A percentile compares a stretch with the other conserved stretches of the same genome.
Evolutionary conservation across 2,113 vertebrate genomes (phyloP).

Genomic region (Cebidichthys violaceus): DNA sequence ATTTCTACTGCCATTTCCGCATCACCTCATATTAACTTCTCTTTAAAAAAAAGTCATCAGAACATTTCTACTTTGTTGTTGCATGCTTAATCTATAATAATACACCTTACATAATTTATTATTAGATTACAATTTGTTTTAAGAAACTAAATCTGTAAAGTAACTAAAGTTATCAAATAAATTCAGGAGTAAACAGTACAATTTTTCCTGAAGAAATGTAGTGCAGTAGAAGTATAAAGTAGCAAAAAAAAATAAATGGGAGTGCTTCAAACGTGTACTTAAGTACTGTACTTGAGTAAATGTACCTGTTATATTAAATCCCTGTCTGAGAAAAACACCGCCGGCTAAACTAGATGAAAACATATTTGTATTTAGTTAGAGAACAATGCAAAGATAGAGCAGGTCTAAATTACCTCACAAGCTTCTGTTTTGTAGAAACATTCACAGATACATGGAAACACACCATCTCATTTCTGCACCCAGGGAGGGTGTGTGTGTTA

Average conservation of each 20-base stretch:
- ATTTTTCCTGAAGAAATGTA: not conserved
- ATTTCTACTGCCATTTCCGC: too few relatives aligned
- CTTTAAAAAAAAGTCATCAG: too few relatives aligned
- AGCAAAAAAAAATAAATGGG: not conserved
- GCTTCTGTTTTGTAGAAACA: not conserved
- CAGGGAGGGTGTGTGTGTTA: not conserved
- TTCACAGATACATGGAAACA: slow-evolving; percentile 3
- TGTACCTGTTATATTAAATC: not conserved
- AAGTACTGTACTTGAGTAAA: not conserved
- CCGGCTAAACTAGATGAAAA: not conserved
- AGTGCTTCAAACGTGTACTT: not conserved
- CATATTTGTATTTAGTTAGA: not conserved
- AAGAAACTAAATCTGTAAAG: not conserved
- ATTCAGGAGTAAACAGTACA: not conserved
- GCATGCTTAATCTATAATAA: not conserved
- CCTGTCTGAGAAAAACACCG: not conserved
- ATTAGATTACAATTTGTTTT: not conserved
- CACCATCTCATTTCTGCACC: not conserved
- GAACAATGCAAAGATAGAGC: not conserved
- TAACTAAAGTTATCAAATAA: not conserved
- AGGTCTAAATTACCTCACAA: not conserved
- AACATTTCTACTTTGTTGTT: not conserved
- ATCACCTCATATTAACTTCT: not conserved
- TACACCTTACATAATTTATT: not conserved
- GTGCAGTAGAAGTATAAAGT: not conserved